Evolutionary conservation across 2,113 vertebrate species (phyloP).

Genomic region (Forbesichthys papilliferus): DNA sequence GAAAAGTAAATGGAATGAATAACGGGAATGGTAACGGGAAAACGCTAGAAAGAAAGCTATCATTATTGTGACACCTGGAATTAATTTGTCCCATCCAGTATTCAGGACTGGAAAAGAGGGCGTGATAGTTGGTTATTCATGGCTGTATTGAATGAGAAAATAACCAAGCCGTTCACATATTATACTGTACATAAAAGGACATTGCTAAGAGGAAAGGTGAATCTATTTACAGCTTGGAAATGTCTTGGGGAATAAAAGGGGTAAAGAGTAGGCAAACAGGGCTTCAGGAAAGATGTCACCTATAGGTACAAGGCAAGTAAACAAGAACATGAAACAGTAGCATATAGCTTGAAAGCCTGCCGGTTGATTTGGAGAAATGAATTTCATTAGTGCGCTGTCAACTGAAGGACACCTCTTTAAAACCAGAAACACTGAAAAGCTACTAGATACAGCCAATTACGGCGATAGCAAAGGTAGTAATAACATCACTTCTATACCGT

Average conservation of each 20-base stretch:
- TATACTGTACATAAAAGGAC: conserved; percentile 40
- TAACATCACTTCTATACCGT: conserved; percentile 32
- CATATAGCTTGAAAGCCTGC: conserved; percentile 52
- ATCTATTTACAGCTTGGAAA: conserved; percentile 66
- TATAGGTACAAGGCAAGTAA: conserved; percentile 51
- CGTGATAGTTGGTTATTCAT: conserved; percentile 43
- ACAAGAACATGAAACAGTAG: conserved; percentile 41
- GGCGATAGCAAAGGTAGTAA: conserved; percentile 25
- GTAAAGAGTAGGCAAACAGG: conserved; percentile 10
- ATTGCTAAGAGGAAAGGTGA: conserved; percentile 70
- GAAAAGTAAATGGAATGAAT: conserved; percentile 17
- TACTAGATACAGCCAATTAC: conserved; percentile 42
- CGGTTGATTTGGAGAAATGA: conserved; percentile 57
- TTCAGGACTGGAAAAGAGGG: conserved; percentile 29
- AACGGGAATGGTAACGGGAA: conserved; percentile 8
- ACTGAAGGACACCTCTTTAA: conserved; percentile 47
- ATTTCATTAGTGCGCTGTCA: conserved; percentile 53
- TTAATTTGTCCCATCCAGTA: conserved; percentile 37
- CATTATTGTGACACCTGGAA: conserved; percentile 38
- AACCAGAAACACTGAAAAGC: conserved; percentile 18
- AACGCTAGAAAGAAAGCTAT: conserved; percentile 14
- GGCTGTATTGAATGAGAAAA: conserved; percentile 24
- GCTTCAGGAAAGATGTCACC: conserved; percentile 54
- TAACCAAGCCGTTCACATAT: conserved; percentile 1
- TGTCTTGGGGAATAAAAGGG: conserved; percentile 58